Conservation (phyloP, 30 jellyfish, hydroid and myxozoan genomes). For the Morbakka virulenta region DNA sequence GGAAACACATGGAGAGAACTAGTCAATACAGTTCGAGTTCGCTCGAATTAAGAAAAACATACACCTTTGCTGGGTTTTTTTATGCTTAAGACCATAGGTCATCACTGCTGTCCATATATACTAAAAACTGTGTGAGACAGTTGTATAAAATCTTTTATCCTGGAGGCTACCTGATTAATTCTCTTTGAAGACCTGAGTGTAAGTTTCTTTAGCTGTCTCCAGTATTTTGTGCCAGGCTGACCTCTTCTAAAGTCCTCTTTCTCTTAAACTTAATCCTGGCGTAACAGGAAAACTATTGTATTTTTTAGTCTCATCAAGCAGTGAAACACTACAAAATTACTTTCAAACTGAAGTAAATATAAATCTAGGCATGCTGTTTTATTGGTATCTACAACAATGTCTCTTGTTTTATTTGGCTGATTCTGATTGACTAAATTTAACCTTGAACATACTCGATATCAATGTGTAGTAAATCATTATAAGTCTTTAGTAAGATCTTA, state of each 20-base stretch:
- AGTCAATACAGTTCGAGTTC: too few species aligned
- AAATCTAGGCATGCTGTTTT: not conserved
- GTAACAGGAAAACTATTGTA: not conserved
- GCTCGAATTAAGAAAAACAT: too few species aligned
- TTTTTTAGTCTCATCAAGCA: not conserved
- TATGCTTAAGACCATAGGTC: not conserved
- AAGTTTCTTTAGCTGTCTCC: not conserved
- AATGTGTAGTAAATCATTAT: not conserved
- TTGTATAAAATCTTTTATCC: too few species aligned
- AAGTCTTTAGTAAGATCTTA: not conserved
- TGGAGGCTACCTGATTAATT: not conserved
- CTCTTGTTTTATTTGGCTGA: not conserved
- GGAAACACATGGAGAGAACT: too few species aligned
- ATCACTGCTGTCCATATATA: constrained; percentile 14
- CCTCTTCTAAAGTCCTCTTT: not conserved
- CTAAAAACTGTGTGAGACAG: too few species aligned
- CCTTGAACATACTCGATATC: too few species aligned
- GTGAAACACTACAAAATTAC: not conserved
- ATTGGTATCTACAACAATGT: not conserved
- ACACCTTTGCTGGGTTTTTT: not conserved
- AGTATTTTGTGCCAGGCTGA: not conserved
- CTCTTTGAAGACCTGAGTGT: not conserved
- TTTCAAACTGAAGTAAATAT: not conserved
- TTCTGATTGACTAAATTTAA: not conserved
- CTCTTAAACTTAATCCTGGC: not conserved